These are phyloP conservation scores for Colletes collaris DNA, from an alignment of 2,888 invertebrate species.

Conservation along the genomic window DNA sequence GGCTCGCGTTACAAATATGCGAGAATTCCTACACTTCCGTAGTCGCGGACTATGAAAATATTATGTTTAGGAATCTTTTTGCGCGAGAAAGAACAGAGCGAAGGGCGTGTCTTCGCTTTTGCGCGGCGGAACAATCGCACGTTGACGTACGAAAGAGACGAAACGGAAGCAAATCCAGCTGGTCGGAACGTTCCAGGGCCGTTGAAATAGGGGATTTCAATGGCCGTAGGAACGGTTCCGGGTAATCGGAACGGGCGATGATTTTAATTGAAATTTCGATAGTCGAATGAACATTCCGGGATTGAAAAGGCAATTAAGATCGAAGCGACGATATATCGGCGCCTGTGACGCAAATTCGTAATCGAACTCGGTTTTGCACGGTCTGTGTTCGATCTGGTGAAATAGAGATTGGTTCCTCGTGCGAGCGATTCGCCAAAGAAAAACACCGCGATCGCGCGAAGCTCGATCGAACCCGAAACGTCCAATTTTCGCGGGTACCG, in stretches of 20 bases:
- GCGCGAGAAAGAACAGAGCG: too few species aligned
- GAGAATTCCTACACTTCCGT: too few species aligned
- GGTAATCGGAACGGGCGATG: slow-evolving; percentile 41
- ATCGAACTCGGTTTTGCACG: slow-evolving; percentile 45
- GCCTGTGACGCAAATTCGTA: slow-evolving; percentile 35
- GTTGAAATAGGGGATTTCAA: slow-evolving; percentile 33
- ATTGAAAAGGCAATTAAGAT: slow-evolving; percentile 62
- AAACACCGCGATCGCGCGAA: background rate
- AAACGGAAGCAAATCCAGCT: slow-evolving; percentile 22
- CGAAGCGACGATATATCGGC: slow-evolving; percentile 51
- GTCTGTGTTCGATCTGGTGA: slow-evolving; percentile 1
- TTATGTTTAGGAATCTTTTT: too few species aligned
- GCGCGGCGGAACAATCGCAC: too few species aligned
- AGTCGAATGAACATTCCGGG: slow-evolving; percentile 47
- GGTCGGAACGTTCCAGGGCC: slow-evolving; percentile 9
- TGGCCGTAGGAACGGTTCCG: slow-evolving; percentile 20
- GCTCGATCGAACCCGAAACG: background rate
- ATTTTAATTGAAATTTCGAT: slow-evolving; percentile 64
- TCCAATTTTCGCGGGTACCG: too few species aligned
- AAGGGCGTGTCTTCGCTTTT: too few species aligned
- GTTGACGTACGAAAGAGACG: too few species aligned
- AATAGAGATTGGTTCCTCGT: background rate
- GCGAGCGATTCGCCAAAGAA: slow-evolving; percentile 1
- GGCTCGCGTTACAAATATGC: too few species aligned
- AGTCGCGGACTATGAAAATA: too few species aligned